These are phyloP conservation scores for Galeopsomyia nigrocyanea DNA, from an alignment of 2,888 invertebrate species.

Conservation along the genomic window DNA sequence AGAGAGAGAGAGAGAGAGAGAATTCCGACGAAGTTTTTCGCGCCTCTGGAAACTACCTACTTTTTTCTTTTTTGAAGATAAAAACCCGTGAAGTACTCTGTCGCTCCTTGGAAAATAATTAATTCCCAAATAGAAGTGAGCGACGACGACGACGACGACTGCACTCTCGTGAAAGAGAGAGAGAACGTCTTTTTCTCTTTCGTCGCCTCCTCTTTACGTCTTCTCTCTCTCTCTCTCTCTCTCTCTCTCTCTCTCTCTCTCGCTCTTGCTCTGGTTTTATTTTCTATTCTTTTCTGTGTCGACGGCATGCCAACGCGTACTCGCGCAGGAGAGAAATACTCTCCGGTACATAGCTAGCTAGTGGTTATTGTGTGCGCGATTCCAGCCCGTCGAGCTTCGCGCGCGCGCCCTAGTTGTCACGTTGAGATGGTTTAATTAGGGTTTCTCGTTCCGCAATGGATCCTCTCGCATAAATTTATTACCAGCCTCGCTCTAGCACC, in stretches of 20 bases:
- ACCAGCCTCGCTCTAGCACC: conserved; percentile 14
- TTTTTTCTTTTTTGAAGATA: conserved; percentile 33
- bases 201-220: no score
- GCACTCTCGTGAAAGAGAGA: background rate
- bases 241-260: conserved; percentile 9
- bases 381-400: no score
- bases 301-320: conserved; percentile 5
- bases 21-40: conserved; percentile 33
- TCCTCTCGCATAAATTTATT: background rate
- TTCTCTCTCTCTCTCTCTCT: background rate
- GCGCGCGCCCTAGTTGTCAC: no score
- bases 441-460: conserved; percentile 12
- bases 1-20: conserved; percentile 6
- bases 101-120: conserved; percentile 49
- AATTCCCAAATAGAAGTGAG: conserved; percentile 51
- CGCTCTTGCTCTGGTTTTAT: background rate
- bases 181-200: conserved; percentile 9
- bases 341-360: background rate
- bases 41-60: conserved; percentile 29
- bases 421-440: conserved; percentile 44
- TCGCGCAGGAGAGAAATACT: background rate
- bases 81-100: conserved; percentile 23
- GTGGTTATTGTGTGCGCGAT: background rate
- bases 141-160: conserved; percentile 35
- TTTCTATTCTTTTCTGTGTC: conserved; percentile 27